A percentile compares a stretch with the other conserved stretches of the same genome.
Conservation (phyloP, 2,888 invertebrate species). For the Phlogophora meticulosa region DNA sequence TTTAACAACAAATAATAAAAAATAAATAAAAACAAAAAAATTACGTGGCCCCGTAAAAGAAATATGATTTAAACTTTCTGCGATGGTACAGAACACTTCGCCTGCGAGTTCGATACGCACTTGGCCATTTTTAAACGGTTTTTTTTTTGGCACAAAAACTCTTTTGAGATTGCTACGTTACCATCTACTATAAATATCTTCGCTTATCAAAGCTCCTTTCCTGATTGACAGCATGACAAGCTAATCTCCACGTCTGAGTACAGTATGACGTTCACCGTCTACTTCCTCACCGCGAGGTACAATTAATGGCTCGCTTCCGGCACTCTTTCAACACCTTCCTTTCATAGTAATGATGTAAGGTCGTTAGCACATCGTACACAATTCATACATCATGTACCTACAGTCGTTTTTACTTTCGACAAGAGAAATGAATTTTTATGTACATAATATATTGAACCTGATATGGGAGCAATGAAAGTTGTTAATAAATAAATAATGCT, state of each 20-base stretch:
- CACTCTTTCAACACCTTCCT: constrained; percentile 51
- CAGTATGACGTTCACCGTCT: constrained; percentile 15
- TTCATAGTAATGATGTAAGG: constrained; percentile 45
- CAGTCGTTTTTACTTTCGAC: constrained; percentile 15
- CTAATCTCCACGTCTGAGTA: constrained; percentile 19
- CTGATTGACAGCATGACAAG: constrained; percentile 28
- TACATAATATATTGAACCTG: not conserved
- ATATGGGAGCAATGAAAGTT: constrained; percentile 7
- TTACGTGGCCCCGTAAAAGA: too few species aligned
- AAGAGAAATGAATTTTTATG: constrained; percentile 6
- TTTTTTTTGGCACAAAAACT: constrained; percentile 24
- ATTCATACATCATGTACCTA: constrained; percentile 11
- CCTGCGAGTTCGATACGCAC: too few species aligned
- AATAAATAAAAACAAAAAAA: too few species aligned
- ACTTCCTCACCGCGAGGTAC: constrained; percentile 33
- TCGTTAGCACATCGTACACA: constrained; percentile 20
- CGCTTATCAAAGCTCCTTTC: not conserved
- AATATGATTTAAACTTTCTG: too few species aligned
- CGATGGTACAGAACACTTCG: too few species aligned
- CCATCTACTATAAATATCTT: not conserved
- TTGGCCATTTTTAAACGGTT: too few species aligned
- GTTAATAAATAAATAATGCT: too few species aligned
- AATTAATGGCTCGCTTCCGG: constrained; percentile 50
- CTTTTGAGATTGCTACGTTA: not conserved
- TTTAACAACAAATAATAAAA: too few species aligned